Percentiles rank a stretch among this genome's conserved stretches.
phyloP scores from a whole-genome alignment of 2,797 vertebrate genomes.

The Fistularia tabacaria region DNA sequence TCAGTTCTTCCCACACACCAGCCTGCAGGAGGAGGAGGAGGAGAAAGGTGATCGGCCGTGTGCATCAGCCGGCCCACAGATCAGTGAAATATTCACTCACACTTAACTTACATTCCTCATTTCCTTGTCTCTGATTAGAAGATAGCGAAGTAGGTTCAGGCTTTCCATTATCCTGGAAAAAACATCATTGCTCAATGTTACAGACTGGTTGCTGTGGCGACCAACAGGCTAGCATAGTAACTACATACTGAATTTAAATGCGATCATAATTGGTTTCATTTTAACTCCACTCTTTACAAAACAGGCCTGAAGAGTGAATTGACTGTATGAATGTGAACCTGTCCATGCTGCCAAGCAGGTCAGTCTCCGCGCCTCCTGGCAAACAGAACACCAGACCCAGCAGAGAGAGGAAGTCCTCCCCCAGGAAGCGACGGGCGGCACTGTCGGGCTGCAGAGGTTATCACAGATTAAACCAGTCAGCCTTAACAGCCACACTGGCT shows the following conservation, averaged over 20 bases:
- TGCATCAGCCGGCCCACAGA: background rate
- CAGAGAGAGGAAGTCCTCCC: slow-evolving; percentile 76
- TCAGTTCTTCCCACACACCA: slow-evolving; percentile 78
- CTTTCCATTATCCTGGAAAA: slow-evolving; percentile 86
- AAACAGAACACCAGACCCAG: slow-evolving; percentile 78
- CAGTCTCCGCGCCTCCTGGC: slow-evolving; percentile 82
- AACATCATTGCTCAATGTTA: background rate
- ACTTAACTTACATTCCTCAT: slow-evolving; percentile 75
- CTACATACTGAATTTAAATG: background rate
- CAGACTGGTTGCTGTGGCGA: background rate
- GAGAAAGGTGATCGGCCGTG: too few species aligned
- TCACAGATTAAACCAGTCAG: background rate
- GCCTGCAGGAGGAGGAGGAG: slow-evolving; percentile 37
- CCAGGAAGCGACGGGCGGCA: slow-evolving; percentile 77
- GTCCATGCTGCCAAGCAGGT: slow-evolving; percentile 85
- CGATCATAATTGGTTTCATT: background rate
- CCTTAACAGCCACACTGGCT: background rate
- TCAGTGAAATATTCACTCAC: background rate
- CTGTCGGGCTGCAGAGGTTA: slow-evolving; percentile 63
- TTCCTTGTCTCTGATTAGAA: slow-evolving; percentile 83
- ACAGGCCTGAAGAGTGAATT: slow-evolving; percentile 22
- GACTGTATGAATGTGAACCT: slow-evolving; percentile 63
- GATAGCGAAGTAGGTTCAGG: slow-evolving; percentile 87
- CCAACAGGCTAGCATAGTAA: background rate
- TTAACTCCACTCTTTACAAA: background rate